phyloP scores from a whole-genome alignment of 2,113 vertebrate species.

The Carettochelys insculpta region DNA sequence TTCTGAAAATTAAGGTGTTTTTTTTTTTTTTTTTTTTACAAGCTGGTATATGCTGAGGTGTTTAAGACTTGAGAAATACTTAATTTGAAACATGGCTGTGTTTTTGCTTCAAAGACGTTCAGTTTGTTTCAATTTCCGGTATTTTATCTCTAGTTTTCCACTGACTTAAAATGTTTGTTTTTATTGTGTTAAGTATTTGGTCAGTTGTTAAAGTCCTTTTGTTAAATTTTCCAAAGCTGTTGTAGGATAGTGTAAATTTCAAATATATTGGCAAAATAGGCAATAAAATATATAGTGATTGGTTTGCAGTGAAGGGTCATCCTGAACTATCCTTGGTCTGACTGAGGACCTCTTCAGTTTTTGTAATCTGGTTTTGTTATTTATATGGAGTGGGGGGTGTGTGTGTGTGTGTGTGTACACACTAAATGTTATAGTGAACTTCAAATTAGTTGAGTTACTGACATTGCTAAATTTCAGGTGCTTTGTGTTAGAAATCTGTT shows the following conservation, averaged over 20 bases:
- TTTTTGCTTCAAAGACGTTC: slow-evolving; percentile 51
- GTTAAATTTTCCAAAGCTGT: slow-evolving; percentile 32
- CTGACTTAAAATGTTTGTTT: not conserved
- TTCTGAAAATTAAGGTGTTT: no score
- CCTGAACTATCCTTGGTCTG: not conserved
- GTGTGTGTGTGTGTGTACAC: not conserved
- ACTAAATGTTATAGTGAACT: not conserved
- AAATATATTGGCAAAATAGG: not conserved
- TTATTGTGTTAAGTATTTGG: not conserved
- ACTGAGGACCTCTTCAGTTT: slow-evolving; percentile 32
- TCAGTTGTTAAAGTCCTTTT: slow-evolving; percentile 33
- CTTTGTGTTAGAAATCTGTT: not conserved
- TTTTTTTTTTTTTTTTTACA: no score
- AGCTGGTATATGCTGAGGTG: no score
- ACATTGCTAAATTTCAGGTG: not conserved
- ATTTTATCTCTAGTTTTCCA: slow-evolving; percentile 48
- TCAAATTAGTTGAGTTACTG: slow-evolving; percentile 19
- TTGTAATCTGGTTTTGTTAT: slow-evolving; percentile 22
- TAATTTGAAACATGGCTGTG: slow-evolving; percentile 52
- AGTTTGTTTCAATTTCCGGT: slow-evolving; percentile 48
- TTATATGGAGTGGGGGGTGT: not conserved
- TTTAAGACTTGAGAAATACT: slow-evolving; percentile 52
- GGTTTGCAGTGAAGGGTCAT: not conserved
- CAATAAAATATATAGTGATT: not conserved
- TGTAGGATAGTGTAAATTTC: slow-evolving; percentile 30